Evolutionary conservation across 30 jellyfish, hydroid and myxozoan genomes (phyloP).

Genomic region (Turritopsis rubra): DNA sequence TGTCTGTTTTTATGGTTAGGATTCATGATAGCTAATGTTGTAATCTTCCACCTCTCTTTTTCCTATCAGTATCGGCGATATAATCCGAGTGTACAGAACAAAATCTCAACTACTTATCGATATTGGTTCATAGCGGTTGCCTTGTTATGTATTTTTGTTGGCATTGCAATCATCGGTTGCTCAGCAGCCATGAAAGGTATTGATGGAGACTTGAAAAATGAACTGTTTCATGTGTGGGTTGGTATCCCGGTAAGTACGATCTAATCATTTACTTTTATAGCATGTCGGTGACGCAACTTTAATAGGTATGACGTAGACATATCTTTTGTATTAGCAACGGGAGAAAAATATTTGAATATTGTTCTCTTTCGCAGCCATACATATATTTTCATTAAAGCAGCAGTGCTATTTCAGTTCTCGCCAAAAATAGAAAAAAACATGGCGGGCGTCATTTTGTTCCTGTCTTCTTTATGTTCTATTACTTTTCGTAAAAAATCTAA

Average conservation of each 20-base stretch:
- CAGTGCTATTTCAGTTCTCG: too few relatives aligned
- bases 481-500: too few relatives aligned
- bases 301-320: too few relatives aligned
- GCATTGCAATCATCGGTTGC: conserved; percentile 62
- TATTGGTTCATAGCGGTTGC: conserved; percentile 52
- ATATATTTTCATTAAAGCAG: not conserved
- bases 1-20: too few relatives aligned
- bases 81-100: conserved; percentile 60
- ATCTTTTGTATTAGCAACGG: too few relatives aligned
- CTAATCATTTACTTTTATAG: not conserved
- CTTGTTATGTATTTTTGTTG: conserved; percentile 33
- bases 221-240: conserved; percentile 79
- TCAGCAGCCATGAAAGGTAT: conserved; percentile 42
- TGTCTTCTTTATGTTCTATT: too few relatives aligned
- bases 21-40: too few relatives aligned
- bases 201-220: conserved; percentile 54
- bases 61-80: conserved; percentile 43
- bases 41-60: too few relatives aligned
- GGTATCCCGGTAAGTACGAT: conserved; percentile 65
- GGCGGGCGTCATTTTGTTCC: too few relatives aligned
- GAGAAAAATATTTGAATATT: too few relatives aligned
- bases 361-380: not conserved
- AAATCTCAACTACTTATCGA: conserved; percentile 49
- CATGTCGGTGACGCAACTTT: too few relatives aligned
- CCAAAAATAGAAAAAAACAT: too few relatives aligned